Base-by-base conservation (phyloP, 2,888 invertebrate genomes). In the Prosopocoilus inquinatus region DNA sequence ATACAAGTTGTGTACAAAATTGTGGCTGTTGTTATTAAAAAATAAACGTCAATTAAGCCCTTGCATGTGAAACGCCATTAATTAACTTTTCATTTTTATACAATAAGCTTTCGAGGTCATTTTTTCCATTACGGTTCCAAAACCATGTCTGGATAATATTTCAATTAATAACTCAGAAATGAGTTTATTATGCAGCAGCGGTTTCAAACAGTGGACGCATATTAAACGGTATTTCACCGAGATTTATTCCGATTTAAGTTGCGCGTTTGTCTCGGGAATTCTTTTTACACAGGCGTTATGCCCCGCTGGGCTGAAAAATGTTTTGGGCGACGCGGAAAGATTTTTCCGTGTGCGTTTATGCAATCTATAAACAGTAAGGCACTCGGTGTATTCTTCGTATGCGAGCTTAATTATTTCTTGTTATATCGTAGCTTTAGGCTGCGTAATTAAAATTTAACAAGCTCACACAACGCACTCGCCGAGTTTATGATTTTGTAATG, bases 11-110 rank as follows among this genome's bases (percentile, higher is more conserved):
- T 28, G 5, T 5, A 28, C 20, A 28, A 7, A 28, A 28, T 28
- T 28, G 20, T 28, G 20, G 20, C 4, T 20, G 3, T 20, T 20
- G 20, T 20, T 20, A 28, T 28, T 28, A 28, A 48, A 34, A 50
- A 53, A n/a, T n/a, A n/a, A 41, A 47, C 48, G 53, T 53, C 53
- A 53, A 53, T 53, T 53, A 53, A 28, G 39, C 47, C 34, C 44
- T 34, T 34, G 53, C 48, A 53, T 28, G 34, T 53, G 35, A 43
- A 43, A 5, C 34, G 43, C 33, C 33, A 28, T 53, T 53, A 53
- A 53, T 53, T 53, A 53, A 48, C 47, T 35, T 48, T 47, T 47
- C 12, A 43, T 48, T 48, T 47, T 53, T 44, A 28, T 28, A 50
- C 41, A 41, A 46, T 33, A 12, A 38, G 43, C 41, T 53, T 52